Evolutionary conservation across 2,797 vertebrate species (phyloP), one percentile per base, ranked within the genome.

Genomic region (Mus minutoides): DNA sequence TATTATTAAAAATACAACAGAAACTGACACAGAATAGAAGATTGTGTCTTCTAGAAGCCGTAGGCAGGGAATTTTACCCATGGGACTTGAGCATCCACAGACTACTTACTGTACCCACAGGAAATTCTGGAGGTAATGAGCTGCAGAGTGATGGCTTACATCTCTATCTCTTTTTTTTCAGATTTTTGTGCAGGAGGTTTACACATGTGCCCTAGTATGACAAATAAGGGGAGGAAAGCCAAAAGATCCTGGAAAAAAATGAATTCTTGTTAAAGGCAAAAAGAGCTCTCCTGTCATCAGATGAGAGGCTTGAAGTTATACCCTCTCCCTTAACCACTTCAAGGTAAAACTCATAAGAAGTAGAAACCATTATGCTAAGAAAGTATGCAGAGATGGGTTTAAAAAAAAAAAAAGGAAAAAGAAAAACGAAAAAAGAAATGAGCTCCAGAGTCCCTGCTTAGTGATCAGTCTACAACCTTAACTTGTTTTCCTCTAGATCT

Each of bases 261-360:
- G 34, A 88, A 85, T 71, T 90, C 12, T 60, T 86, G 31, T 67
- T 40, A 46, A 88, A 90, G 71, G 46, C 22, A 79, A 91, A 93
- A 88, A 3, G 7, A 79, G 13, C 1, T 54, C 89, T 85, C 37
- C 10, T 43, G 52, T 54, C 34, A 40, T 67, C 54, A 60, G 16
- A 49, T 64, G 52, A 86, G 64, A 80, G 69, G 52, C 40, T 22
- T 60, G 56, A 29, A 84, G 5, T 46, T 49, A 0, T 10, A 24
- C 11, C 13, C 73, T 77, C 6, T 46, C 37, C 34, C 31, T 73
- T 52, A 78, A 67, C 40, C 1, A 52, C 31, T 52, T 46, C 29
- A 84, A 77, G 12, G 46, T 83, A 64, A 96, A 91, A 92, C 56
- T 64, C 22, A 21, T 54, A 67, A 75, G 77, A 54, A 54, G 13